These are phyloP conservation scores for Syngnathus acus DNA, from an alignment of 2,797 vertebrate genomes.

Conservation along the genomic window DNA sequence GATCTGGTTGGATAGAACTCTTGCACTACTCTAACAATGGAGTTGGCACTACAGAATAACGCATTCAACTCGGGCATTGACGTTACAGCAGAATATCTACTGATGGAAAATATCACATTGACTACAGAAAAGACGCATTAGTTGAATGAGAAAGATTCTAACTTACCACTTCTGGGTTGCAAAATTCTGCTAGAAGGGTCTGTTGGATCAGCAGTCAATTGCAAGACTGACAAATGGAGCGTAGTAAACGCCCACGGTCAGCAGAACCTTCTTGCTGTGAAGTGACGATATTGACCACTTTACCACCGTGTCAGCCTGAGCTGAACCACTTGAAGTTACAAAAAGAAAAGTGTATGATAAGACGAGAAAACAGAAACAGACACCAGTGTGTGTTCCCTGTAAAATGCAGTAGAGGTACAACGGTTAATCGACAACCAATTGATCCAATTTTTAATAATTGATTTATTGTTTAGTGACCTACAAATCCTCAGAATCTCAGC, in stretches of 20 bases:
- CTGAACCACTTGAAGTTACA: neutral
- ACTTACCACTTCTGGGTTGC: neutral
- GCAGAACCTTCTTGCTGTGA: constrained; percentile 2
- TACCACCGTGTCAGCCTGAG: neutral
- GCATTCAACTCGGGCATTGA: neutral
- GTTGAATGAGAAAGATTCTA: neutral
- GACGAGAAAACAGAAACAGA: neutral
- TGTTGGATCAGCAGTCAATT: neutral
- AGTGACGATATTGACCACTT: neutral
- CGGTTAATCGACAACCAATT: no score
- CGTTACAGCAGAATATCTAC: neutral
- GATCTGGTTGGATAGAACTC: neutral
- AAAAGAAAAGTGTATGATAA: neutral
- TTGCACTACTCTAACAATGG: neutral
- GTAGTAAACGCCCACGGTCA: neutral
- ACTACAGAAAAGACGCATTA: neutral
- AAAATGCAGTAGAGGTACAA: neutral
- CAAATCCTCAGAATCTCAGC: no score
- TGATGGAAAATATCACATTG: neutral
- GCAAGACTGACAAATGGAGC: neutral
- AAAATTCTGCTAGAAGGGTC: neutral
- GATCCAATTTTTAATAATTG: no score
- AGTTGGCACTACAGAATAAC: neutral
- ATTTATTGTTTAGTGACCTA: no score
- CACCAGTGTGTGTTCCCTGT: neutral